These are phyloP conservation scores for Bambusicola thoracicus DNA, from an alignment of 2,113 vertebrate species.

Conservation along the genomic window DNA sequence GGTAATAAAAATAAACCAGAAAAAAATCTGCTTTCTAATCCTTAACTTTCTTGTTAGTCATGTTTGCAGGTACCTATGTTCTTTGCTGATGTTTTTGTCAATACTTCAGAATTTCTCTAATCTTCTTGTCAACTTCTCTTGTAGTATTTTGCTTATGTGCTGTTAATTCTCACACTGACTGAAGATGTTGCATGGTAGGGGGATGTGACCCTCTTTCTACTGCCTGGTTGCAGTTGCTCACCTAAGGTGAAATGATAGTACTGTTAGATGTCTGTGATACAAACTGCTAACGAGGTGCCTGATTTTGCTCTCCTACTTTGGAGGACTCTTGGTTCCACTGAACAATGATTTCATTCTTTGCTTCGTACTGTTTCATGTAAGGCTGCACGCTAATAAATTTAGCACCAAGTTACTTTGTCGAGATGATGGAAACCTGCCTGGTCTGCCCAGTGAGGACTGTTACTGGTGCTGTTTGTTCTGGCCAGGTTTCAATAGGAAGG, in stretches of 20 bases:
- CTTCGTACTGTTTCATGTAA: background rate
- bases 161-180: background rate
- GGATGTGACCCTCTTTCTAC: background rate
- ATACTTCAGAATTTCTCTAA: background rate
- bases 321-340: background rate
- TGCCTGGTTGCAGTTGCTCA: background rate
- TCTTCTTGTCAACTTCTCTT: background rate
- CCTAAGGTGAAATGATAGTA: background rate
- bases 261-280: background rate
- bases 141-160: background rate
- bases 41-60: constrained; percentile 9
- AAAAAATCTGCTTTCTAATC: background rate
- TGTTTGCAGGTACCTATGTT: background rate
- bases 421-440: constrained; percentile 34
- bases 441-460: constrained; percentile 13
- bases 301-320: background rate
- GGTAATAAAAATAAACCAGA: constrained; percentile 14
- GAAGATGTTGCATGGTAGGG: background rate
- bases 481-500: background rate
- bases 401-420: constrained; percentile 1
- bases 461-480: constrained; percentile 6
- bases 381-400: constrained; percentile 33
- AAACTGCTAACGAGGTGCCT: background rate
- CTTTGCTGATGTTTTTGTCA: constrained; percentile 9
- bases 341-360: constrained; percentile 20